Base-by-base conservation (phyloP, 2,113 vertebrate species). In the Polyodon spathula region DNA sequence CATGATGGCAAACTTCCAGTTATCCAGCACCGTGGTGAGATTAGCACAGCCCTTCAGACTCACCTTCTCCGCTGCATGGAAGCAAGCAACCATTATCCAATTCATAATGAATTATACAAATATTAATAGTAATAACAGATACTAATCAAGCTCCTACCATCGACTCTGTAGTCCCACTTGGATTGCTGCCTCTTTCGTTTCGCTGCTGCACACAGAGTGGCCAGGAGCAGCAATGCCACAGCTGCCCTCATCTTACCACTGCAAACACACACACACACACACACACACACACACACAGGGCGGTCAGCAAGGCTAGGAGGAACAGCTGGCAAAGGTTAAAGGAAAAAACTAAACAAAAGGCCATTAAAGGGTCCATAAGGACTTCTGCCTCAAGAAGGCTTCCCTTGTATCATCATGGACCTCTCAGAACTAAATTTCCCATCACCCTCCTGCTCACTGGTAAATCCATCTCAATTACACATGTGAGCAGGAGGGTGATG, bases 1-100 rank as follows among this genome's bases (percentile, higher is more conserved):
- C 27, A 90, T 63, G 71, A 93, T 93, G 40, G 92, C 91, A 68
- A 86, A 93, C 65, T 88, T 91, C 91, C 90, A 93, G 79, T 93
- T 94, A 77, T 94, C 91, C 81, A 93, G 73, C 0, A 92, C 85
- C 54, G 87, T 80, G 37, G 90, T 92, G 58, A 94, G 75, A 74
- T 94, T 94, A 64, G 90, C 84, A 5, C 91, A 93, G n/a, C 84
- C 81, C 62, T 73, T 83, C 2, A 46, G 51, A 1, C 68, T 64
- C 0, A 37, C 39, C 51, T 75, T 71, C 40, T 72, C 71, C 61
- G 77, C 72, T 83, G 74, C 7, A 67, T 41, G 63, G n/a, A 65
- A 37, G 68, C 16, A 41, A 27, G 27, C 27, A 27, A 27, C 27
- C 27, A 27, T 27, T 27, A 27, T 27, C 27, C 27, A 27, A 27